Evolutionary conservation across 1,140 invertebrate species (phyloP).

Genomic region (Heliothis virescens): DNA sequence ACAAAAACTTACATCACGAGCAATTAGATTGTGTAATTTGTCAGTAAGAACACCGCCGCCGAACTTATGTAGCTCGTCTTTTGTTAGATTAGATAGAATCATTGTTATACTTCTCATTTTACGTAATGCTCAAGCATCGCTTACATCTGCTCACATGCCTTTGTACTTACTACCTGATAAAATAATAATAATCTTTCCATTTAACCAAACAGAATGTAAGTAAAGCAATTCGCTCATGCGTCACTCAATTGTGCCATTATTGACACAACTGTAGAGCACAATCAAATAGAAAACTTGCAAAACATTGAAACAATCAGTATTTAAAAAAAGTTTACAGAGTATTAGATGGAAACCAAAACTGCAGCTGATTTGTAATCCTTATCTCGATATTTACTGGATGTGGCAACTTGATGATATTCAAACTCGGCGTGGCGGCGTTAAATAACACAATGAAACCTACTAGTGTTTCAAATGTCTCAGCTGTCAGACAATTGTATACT

Average conservation of each 20-base stretch:
- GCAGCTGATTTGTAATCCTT: slow-evolving; percentile 50
- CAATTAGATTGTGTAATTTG: slow-evolving; percentile 72
- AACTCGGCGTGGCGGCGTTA: slow-evolving; percentile 59
- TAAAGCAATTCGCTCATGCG: slow-evolving; percentile 17
- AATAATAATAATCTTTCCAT: neutral
- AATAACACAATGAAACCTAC: slow-evolving; percentile 45
- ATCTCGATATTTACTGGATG: slow-evolving; percentile 48
- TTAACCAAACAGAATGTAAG: neutral
- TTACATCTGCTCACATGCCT: slow-evolving; percentile 17
- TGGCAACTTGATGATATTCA: slow-evolving; percentile 60
- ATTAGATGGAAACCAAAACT: slow-evolving; percentile 46
- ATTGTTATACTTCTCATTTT: slow-evolving; percentile 67
- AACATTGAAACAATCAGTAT: slow-evolving; percentile 20
- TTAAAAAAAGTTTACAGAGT: slow-evolving; percentile 33
- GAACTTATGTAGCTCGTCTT: slow-evolving; percentile 75
- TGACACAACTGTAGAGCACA: slow-evolving; percentile 41
- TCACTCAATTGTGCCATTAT: slow-evolving; percentile 38
- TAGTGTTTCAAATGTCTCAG: slow-evolving; percentile 8
- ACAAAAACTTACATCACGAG: slow-evolving; percentile 64
- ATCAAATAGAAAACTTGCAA: slow-evolving; percentile 21
- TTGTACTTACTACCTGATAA: slow-evolving; percentile 11
- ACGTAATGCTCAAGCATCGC: slow-evolving; percentile 55
- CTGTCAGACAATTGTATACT: slow-evolving; percentile 10
- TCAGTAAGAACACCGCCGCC: slow-evolving; percentile 53
- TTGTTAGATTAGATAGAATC: slow-evolving; percentile 65